A percentile compares a stretch with the other conserved stretches of the same genome.
Conservation (phyloP, 2,797 vertebrate genomes). For the Leptodactylus fallax region DNA sequence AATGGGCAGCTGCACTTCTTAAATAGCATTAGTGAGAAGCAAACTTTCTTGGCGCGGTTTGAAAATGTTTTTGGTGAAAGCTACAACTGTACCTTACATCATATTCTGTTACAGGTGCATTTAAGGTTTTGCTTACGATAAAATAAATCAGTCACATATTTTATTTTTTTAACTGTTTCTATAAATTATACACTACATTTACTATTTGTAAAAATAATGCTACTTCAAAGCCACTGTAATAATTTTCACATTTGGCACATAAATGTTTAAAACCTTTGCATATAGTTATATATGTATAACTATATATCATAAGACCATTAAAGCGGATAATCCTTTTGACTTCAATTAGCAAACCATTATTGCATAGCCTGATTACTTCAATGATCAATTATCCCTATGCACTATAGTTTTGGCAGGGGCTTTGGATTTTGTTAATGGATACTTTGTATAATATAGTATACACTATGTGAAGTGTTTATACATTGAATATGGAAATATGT, state of each 20-base stretch:
- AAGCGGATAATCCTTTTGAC: background rate
- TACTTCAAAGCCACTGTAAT: background rate
- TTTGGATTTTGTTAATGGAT: background rate
- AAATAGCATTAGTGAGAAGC: too few species aligned
- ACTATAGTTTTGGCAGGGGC: background rate
- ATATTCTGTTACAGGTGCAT: too few species aligned
- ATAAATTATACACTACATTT: background rate
- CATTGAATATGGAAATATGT: background rate
- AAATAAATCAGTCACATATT: too few species aligned
- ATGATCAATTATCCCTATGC: slow-evolving; percentile 6
- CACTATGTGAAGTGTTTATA: background rate
- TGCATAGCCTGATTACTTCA: slow-evolving; percentile 3
- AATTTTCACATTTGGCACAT: background rate
- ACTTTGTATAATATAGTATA: background rate
- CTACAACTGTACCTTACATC: too few species aligned
- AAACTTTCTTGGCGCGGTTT: too few species aligned
- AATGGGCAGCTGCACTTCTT: too few species aligned
- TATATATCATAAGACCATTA: slow-evolving; percentile 5
- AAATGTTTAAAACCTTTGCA: background rate
- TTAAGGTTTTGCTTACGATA: too few species aligned
- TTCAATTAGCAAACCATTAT: background rate
- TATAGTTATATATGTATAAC: background rate
- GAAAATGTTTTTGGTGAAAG: too few species aligned
- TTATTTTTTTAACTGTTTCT: background rate
- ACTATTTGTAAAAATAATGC: background rate